Evolutionary conservation across 2,888 invertebrate species (phyloP), one percentile per base, ranked within the genome.

Genomic region (Xylocampa areola): DNA sequence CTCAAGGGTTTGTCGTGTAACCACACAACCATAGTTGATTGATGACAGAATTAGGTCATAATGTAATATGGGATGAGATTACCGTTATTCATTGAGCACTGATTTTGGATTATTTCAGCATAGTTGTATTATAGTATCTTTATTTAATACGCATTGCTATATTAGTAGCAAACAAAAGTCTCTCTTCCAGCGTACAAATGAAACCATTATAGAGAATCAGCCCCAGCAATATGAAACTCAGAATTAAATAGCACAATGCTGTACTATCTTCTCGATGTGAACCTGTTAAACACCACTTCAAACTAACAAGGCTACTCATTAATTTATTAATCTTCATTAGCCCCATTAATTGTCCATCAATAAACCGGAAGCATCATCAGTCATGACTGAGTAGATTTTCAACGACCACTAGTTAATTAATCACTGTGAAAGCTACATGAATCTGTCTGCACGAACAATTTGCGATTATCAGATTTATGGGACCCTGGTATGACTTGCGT

Each of bases 381-480:
- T 58, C 55, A 58, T 54, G 49, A 17, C 40, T 30, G 33, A 33
- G 44, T 47, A 53, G 33, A 52, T 72, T 59, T 55, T 53, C 40
- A 53, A 55, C 50, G 40, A 50, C 29, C 40, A 37, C 40, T 33
- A 33, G 59, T 40, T 70, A 66, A 73, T 70, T 70, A 74, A 74
- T 72, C 55, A 74, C 43, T 47, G 44, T 69, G 51, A 70, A 73
- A 73, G 73, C 70, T 35, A 41, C 69, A 63, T 69, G 62, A 66
- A 66, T 61, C 57, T 73, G 27, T 25, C n/a, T 41, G 30, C 68
- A 53, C 66, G 55, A 51, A 55, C 53, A 60, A 65, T 59, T 66
- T 51, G 51, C 47, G 40, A 60, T 63, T 58, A 63, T n/a, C 47
- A 55, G 67, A 73, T 73, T 73, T 69, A 73, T 69, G 21, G 39